phyloP scores from a whole-genome alignment of 2,797 vertebrate genomes.

The Poecile montanus region DNA sequence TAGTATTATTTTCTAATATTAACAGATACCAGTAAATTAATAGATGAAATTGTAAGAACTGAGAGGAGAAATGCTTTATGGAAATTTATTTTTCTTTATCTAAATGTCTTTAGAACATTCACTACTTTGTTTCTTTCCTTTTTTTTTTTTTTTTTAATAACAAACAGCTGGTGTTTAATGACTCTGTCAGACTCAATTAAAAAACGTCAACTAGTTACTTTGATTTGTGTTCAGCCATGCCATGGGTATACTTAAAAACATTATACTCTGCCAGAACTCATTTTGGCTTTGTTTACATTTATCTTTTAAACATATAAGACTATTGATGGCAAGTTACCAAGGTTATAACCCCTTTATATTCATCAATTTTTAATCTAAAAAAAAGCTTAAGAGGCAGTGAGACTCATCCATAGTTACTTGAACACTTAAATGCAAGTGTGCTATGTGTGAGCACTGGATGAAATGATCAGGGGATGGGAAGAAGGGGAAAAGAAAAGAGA shows the following conservation, averaged over 20 bases:
- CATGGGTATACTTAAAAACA: constrained; percentile 86
- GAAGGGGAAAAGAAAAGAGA: constrained; percentile 9
- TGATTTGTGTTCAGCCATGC: constrained; percentile 91
- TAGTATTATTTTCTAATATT: background rate
- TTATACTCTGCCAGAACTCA: constrained; percentile 78
- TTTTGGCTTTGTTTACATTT: constrained; percentile 81
- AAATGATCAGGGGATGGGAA: constrained; percentile 43
- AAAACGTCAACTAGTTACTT: constrained; percentile 92
- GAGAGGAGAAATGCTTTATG: background rate
- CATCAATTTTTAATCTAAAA: constrained; percentile 83
- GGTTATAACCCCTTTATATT: constrained; percentile 78
- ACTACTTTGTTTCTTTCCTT: constrained; percentile 31
- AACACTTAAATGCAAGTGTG: constrained; percentile 59
- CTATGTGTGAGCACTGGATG: constrained; percentile 2
- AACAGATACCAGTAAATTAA: background rate
- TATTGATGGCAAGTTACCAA: constrained; percentile 79
- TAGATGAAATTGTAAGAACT: background rate
- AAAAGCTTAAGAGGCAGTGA: constrained; percentile 70
- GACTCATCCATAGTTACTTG: constrained; percentile 69
- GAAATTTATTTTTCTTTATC: constrained; percentile 51
- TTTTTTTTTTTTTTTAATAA: constrained; percentile 28
- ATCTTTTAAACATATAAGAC: constrained; percentile 79
- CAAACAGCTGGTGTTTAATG: constrained; percentile 98
- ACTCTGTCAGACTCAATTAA: constrained; percentile 96
- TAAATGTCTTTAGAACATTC: constrained; percentile 26